Evolutionary conservation across 92 coral and sea anemone genomes (phyloP).

Genomic region (Umimayanthus chanpuru): DNA sequence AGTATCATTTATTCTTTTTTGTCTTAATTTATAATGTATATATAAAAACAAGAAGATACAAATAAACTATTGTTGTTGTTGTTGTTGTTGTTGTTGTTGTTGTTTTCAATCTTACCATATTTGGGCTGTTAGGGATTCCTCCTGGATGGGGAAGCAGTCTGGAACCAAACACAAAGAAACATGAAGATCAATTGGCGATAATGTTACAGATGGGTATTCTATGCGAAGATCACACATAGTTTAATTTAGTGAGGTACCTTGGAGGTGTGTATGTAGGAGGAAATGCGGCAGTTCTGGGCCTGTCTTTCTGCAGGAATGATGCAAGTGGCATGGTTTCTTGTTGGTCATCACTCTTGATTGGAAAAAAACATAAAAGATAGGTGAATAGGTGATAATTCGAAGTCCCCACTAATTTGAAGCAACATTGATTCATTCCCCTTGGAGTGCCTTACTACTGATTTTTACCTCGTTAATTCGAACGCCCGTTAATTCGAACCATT

Average conservation of each 20-base stretch:
- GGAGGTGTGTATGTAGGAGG: conserved; percentile 87
- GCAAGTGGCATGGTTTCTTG: conserved; percentile 97
- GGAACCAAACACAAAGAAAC: background rate
- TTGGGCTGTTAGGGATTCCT: conserved; percentile 28
- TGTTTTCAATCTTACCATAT: conserved; percentile 1
- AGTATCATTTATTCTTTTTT: too few relatives aligned
- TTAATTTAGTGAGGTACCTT: conserved; percentile 50
- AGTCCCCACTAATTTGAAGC: too few relatives aligned
- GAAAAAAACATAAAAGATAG: background rate
- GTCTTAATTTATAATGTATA: too few relatives aligned
- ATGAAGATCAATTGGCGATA: background rate
- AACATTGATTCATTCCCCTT: too few relatives aligned
- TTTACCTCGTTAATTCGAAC: too few relatives aligned
- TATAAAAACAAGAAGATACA: too few relatives aligned
- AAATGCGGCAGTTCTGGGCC: conserved; percentile 94
- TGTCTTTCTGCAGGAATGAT: conserved; percentile 89
- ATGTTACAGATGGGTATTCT: too few relatives aligned
- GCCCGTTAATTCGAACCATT: too few relatives aligned
- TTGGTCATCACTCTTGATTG: conserved; percentile 81
- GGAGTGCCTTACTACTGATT: too few relatives aligned
- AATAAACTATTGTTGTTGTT: too few relatives aligned
- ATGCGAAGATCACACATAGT: too few relatives aligned
- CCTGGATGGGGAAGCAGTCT: conserved; percentile 29
- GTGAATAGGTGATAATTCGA: background rate
- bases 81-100: too few relatives aligned